Evolutionary conservation across 2,888 invertebrate species (phyloP).

Genomic region (Drosophila formosana): DNA sequence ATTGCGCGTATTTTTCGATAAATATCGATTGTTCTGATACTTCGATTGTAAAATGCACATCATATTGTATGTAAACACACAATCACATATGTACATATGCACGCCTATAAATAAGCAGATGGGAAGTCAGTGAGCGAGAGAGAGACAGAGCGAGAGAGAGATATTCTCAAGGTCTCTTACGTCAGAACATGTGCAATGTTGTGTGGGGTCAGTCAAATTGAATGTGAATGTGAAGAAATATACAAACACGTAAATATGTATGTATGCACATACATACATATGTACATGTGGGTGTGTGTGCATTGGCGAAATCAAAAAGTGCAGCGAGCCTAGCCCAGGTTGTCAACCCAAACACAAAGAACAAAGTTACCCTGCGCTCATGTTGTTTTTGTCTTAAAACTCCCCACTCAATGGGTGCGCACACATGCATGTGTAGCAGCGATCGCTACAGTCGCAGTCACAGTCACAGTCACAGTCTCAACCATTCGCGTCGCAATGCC

Average conservation of each 20-base stretch:
- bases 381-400: slow-evolving; percentile 48
- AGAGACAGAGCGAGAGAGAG: slow-evolving; percentile 15
- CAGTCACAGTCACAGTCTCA: slow-evolving; percentile 23
- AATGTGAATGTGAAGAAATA: slow-evolving; percentile 21
- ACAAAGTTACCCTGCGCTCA: slow-evolving; percentile 36
- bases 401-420: slow-evolving; percentile 44
- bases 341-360: slow-evolving; percentile 45
- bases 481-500: slow-evolving; percentile 31
- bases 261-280: background rate
- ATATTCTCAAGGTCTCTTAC: slow-evolving; percentile 63
- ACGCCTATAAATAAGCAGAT: slow-evolving; percentile 7
- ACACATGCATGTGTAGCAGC: slow-evolving; percentile 18
- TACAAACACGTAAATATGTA: background rate
- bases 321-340: slow-evolving; percentile 38
- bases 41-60: slow-evolving; percentile 1
- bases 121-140: background rate
- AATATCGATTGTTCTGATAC: background rate
- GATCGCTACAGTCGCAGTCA: slow-evolving; percentile 24
- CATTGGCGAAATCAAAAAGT: slow-evolving; percentile 40
- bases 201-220: slow-evolving; percentile 74
- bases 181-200: slow-evolving; percentile 64
- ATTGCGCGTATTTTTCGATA: background rate
- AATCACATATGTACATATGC: background rate
- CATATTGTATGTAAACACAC: slow-evolving; percentile 10
- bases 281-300: slow-evolving; percentile 37